Base-by-base conservation (phyloP, 2,113 vertebrate species). In the Antennarius striatus region DNA sequence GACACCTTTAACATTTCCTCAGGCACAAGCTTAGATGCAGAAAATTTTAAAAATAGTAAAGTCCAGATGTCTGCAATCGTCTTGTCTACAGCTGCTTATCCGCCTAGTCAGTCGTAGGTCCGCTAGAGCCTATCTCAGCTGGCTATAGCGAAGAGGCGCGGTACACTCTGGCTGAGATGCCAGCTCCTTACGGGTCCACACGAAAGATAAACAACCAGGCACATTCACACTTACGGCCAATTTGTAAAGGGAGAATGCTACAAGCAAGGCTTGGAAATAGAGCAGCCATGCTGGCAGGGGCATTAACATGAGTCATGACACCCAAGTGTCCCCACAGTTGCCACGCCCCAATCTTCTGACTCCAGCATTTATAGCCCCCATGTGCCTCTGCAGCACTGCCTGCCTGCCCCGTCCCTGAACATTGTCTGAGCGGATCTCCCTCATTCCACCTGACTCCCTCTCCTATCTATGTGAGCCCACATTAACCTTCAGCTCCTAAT, bases 401-500 rank as follows among this genome's bases (percentile, higher is more conserved):
- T 48, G 79, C 69, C 60, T 79, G 52, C n/a, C 47, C 61, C 64
- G 65, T 63, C 59, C 63, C 50, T 60, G 77, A 86, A 66, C 66
- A 51, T 52, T 76, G 80, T 86, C 79, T 73, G 55, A 63, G 80
- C 81, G 79, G 69, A 77, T 81, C 71, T 70, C 64, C 22, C 60
- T 72, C 73, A 45, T 57, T 64, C 75, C 62, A 66, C 64, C 54
- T 70, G 59, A 9, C 68, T 82, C 79, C 15, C 32, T 54, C 73
- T 70, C 68, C 86, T 58, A 65, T 79, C 62, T 82, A 71, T 40
- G 4, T 57, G 80, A 73, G 71, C 74, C 73, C 71, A 67, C 88
- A 86, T 91, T 90, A 91, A 91, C 88, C 91, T 90, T 91, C 85
- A 89, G 73, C 84, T 82, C 68, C 70, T 89, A 86, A 90, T 91